A percentile compares a stretch with the other conserved stretches of the same genome.
Evolutionary conservation across 2,113 vertebrate species (phyloP).

Genomic region (Empidonax traillii): DNA sequence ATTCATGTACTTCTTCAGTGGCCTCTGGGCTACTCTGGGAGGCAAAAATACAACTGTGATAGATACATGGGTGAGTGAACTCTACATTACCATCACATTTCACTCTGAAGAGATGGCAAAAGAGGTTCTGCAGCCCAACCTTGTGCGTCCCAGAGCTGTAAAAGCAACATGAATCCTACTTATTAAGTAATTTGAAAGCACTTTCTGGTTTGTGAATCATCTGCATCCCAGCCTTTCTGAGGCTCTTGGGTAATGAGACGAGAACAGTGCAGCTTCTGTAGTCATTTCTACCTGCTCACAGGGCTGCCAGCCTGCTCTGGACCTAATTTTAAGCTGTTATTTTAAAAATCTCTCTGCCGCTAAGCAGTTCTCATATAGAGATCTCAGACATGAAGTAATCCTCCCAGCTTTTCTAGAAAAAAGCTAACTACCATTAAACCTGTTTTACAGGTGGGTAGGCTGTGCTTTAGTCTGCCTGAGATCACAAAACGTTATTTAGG

Average conservation of each 20-base stretch:
- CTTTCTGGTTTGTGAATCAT: conserved; percentile 8
- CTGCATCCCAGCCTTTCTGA: neutral
- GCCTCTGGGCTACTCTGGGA: neutral
- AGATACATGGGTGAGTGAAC: neutral
- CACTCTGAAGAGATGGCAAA: neutral
- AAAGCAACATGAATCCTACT: neutral
- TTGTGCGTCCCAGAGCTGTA: neutral
- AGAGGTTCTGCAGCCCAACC: neutral
- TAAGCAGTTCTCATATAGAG: neutral
- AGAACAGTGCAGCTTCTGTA: neutral
- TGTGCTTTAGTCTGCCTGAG: neutral
- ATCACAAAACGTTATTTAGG: neutral
- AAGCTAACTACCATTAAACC: neutral
- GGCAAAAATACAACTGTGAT: neutral
- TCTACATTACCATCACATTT: neutral
- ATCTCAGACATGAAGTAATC: conserved; percentile 32
- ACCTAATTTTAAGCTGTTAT: neutral
- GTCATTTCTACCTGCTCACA: neutral
- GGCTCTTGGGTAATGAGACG: neutral
- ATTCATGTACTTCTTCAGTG: neutral
- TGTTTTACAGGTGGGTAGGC: conserved; percentile 22
- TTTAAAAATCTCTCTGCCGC: neutral
- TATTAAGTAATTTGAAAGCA: conserved; percentile 1
- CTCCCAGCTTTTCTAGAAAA: neutral
- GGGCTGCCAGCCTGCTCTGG: neutral